Evolutionary conservation across 2,888 invertebrate genomes (phyloP).

Genomic region (Watsonalla cultraria): DNA sequence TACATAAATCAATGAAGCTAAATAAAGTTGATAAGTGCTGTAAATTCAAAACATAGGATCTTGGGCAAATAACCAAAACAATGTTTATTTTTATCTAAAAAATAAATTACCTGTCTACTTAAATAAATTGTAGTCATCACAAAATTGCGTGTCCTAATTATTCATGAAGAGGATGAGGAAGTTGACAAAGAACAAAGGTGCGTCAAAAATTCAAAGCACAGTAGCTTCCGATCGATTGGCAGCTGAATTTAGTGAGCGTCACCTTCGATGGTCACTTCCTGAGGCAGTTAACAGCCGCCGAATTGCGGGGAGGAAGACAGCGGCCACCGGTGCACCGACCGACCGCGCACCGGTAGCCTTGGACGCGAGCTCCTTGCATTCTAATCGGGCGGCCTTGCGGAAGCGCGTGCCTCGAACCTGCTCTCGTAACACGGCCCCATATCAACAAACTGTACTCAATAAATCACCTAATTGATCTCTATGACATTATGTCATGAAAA

Average conservation of each 20-base stretch:
- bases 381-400: conserved; percentile 76
- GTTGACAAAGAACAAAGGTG: conserved; percentile 45
- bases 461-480: conserved; percentile 30
- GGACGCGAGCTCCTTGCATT: conserved; percentile 76
- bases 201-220: conserved; percentile 68
- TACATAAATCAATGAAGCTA: too few relatives aligned
- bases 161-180: conserved; percentile 53
- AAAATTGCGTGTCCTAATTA: conserved; percentile 29
- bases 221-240: conserved; percentile 63
- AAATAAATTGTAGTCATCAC: not conserved
- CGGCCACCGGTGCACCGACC: conserved; percentile 69
- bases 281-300: conserved; percentile 53
- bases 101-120: not conserved
- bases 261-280: conserved; percentile 71
- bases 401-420: conserved; percentile 65
- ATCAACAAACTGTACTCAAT: conserved; percentile 38
- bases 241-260: conserved; percentile 55
- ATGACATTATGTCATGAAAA: conserved; percentile 2
- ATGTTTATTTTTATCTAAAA: too few relatives aligned
- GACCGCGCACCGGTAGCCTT: conserved; percentile 67
- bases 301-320: conserved; percentile 65
- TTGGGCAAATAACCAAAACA: too few relatives aligned
- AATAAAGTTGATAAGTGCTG: too few relatives aligned
- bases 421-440: conserved; percentile 64
- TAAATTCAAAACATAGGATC: too few relatives aligned